A percentile compares a stretch with the other conserved stretches of the same genome.
phyloP scores from a whole-genome alignment of 2,888 invertebrate species.

The Philaethria dido region DNA sequence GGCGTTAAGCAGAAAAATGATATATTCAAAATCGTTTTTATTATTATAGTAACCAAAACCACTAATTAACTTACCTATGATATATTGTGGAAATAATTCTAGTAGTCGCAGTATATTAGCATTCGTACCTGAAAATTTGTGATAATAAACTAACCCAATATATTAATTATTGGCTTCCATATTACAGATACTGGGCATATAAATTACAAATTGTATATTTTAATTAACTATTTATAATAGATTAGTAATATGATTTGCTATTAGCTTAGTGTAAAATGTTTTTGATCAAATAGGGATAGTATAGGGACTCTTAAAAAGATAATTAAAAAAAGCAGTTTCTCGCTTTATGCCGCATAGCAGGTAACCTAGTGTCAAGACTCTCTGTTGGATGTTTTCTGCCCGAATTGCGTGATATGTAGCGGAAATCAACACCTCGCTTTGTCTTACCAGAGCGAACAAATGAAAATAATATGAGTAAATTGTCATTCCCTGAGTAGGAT shows the following conservation, averaged over 20 bases:
- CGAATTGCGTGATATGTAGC: too few species aligned
- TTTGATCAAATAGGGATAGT: too few species aligned
- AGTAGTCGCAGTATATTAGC: slow-evolving; percentile 30
- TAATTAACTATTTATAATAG: slow-evolving; percentile 9
- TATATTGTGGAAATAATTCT: slow-evolving; percentile 26
- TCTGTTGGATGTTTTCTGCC: too few species aligned
- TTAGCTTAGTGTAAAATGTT: neutral
- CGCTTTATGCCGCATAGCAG: too few species aligned
- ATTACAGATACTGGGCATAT: slow-evolving; percentile 7
- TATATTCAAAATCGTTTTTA: neutral
- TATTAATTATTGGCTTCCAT: slow-evolving; percentile 4
- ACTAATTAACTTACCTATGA: slow-evolving; percentile 9
- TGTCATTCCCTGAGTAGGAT: too few species aligned
- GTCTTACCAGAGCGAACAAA: too few species aligned
- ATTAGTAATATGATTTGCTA: neutral
- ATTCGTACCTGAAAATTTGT: slow-evolving; percentile 26
- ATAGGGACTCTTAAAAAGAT: too few species aligned
- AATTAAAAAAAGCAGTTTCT: too few species aligned
- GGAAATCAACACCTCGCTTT: too few species aligned
- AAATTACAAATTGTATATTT: slow-evolving; percentile 13
- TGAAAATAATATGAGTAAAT: too few species aligned
- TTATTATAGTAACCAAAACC: neutral
- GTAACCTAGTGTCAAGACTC: too few species aligned
- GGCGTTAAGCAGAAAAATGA: too few species aligned
- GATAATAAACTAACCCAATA: slow-evolving; percentile 20